These are phyloP conservation scores for Diprion similis DNA, from an alignment of 1,140 invertebrate species.

Conservation along the genomic window DNA sequence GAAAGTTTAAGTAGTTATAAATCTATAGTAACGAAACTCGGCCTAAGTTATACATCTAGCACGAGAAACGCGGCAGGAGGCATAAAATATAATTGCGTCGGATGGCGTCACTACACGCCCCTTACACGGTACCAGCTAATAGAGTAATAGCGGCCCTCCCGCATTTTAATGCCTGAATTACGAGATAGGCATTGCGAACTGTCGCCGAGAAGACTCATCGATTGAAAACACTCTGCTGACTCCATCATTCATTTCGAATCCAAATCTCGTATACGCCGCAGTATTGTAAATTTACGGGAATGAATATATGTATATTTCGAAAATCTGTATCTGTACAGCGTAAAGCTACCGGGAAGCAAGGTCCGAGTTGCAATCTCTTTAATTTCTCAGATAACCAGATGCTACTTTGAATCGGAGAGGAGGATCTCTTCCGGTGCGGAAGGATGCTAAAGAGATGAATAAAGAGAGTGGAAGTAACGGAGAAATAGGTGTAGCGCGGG, in stretches of 20 bases:
- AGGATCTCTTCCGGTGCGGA: neutral
- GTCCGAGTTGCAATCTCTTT: too few species aligned
- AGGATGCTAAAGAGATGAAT: neutral
- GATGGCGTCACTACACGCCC: constrained; percentile 55
- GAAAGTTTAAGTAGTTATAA: constrained; percentile 64
- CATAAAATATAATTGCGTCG: constrained; percentile 64
- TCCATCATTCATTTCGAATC: neutral
- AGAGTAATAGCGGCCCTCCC: constrained; percentile 47
- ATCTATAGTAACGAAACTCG: constrained; percentile 53
- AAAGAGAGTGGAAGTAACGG: neutral
- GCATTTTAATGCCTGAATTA: constrained; percentile 63
- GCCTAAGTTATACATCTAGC: neutral
- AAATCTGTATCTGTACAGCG: too few species aligned
- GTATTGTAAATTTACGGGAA: neutral
- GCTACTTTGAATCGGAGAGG: neutral
- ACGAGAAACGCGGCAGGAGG: constrained; percentile 48
- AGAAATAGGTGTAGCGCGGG: constrained; percentile 19
- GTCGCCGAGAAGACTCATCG: constrained; percentile 29
- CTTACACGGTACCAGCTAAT: constrained; percentile 38
- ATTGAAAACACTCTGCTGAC: neutral
- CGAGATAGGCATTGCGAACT: constrained; percentile 54
- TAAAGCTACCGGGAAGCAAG: too few species aligned
- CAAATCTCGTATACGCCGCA: too few species aligned
- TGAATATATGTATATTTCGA: neutral
- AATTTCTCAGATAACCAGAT: neutral